phyloP scores from a whole-genome alignment of 2,888 invertebrate species.

The Pantelozetes paolii region DNA sequence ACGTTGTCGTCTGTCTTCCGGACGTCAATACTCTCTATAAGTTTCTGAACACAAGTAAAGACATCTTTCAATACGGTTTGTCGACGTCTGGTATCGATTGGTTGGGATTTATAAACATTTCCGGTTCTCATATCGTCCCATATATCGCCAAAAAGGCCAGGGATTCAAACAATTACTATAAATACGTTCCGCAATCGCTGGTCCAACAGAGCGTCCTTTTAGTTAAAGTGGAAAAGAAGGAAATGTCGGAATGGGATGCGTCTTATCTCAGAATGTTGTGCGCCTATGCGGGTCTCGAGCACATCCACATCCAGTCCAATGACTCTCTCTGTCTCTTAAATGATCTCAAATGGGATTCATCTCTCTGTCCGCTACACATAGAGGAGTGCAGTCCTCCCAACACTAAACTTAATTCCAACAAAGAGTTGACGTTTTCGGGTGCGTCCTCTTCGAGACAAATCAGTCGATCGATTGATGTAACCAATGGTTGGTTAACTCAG shows the following conservation, averaged over 20 bases:
- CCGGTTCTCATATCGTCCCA: constrained; percentile 27
- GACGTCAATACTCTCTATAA: constrained; percentile 84
- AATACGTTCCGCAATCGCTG: constrained; percentile 44
- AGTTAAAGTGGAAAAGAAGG: constrained; percentile 49
- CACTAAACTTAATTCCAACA: constrained; percentile 5
- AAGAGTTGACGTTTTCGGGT: background rate
- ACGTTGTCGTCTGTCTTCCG: constrained; percentile 77
- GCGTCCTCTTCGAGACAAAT: background rate
- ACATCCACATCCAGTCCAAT: constrained; percentile 31
- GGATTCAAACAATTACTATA: constrained; percentile 15
- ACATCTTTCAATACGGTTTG: constrained; percentile 35
- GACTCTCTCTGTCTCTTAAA: constrained; percentile 34
- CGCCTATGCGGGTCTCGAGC: constrained; percentile 71
- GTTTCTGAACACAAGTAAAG: constrained; percentile 67
- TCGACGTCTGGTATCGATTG: constrained; percentile 29
- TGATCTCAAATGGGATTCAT: constrained; percentile 37
- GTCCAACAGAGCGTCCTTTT: constrained; percentile 42
- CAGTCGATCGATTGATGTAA: background rate
- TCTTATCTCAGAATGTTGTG: constrained; percentile 90
- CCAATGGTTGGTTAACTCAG: constrained; percentile 22
- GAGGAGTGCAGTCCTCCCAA: constrained; percentile 38
- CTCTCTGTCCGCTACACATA: constrained; percentile 40
- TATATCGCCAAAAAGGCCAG: constrained; percentile 13
- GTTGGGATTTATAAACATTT: constrained; percentile 40
- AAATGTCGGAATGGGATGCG: constrained; percentile 70